Base-by-base conservation (phyloP, 2,797 vertebrate species). In the Tokudaia muenninki region DNA sequence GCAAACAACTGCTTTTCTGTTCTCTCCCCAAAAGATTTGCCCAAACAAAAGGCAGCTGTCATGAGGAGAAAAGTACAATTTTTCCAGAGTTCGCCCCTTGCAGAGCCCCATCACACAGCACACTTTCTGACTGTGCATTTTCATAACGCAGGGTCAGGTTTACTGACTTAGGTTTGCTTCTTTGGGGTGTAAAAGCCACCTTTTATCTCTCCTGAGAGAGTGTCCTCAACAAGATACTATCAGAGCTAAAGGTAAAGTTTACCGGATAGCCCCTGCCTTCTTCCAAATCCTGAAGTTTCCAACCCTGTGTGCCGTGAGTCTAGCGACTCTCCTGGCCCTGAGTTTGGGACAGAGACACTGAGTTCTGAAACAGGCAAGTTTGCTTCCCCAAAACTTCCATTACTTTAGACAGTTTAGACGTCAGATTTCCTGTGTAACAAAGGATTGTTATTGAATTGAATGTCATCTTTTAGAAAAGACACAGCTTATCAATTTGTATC, bases 1-100 rank as follows among this genome's bases (percentile, higher is more conserved):
- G 87, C 89, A 97, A 97, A 97, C 94, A 98, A 97, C 90, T 84
- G 90, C 95, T 95, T 97, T 97, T 98, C 97, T 97, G 97, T 97
- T 97, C 97, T 87, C 70, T 95, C 78, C 94, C 97, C 96, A 96
- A 96, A 96, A 97, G 97, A 97, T 98, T 98, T 97, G 96, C 90
- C 88, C 91, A 97, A 98, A 98, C 98, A 98, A 97, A 98, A 98
- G 95, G 86, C 97, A 98, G 97, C 97, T 96, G 97, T 97, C 97
- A 47, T 57, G 72, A 82, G 82, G 94, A 96, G 87, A 96, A 93
- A 97, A 96, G 80, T 57, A 93, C 67, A 80, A 11, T 95, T 96
- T 97, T 97, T 96, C 96, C 97, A 97, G 81, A 13, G 0, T 86
- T 84, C 92, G 93, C 94, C 93, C 93, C 94, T 89, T 86, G 74